Evolutionary conservation across 2,888 invertebrate genomes (phyloP).

Genomic region (Drosophila rellima): DNA sequence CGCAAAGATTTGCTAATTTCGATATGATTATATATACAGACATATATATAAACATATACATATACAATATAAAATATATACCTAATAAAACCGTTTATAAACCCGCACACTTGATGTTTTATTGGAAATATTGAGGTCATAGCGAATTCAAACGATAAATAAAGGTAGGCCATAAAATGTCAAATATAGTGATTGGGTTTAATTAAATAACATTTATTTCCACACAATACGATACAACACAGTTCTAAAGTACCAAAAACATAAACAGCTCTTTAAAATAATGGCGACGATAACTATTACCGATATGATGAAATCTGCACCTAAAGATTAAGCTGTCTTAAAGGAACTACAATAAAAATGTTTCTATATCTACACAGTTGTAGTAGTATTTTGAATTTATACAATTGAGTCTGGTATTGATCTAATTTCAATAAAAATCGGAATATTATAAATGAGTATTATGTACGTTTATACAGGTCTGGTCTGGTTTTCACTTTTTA

Average conservation of each 20-base stretch:
- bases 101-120: conserved; percentile 39
- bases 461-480: no score
- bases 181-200: neutral
- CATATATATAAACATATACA: conserved; percentile 33
- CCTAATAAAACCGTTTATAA: conserved; percentile 74
- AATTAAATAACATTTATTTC: conserved; percentile 35
- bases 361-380: neutral
- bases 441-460: conserved; percentile 2
- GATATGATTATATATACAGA: conserved; percentile 19
- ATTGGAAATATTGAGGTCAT: neutral
- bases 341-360: neutral
- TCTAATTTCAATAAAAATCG: neutral
- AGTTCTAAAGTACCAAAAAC: neutral
- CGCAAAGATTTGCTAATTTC: conserved; percentile 59
- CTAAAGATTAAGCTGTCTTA: neutral
- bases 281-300: neutral
- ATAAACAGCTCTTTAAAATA: neutral
- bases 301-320: conserved; percentile 2
- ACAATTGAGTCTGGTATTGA: neutral
- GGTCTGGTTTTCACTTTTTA: no score
- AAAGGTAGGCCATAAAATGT: no score
- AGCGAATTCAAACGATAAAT: neutral
- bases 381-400: neutral
- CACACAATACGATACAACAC: conserved; percentile 5
- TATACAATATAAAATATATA: conserved; percentile 31